Evolutionary conservation across 2,797 vertebrate genomes (phyloP).

Genomic region (Gallirallus australis): DNA sequence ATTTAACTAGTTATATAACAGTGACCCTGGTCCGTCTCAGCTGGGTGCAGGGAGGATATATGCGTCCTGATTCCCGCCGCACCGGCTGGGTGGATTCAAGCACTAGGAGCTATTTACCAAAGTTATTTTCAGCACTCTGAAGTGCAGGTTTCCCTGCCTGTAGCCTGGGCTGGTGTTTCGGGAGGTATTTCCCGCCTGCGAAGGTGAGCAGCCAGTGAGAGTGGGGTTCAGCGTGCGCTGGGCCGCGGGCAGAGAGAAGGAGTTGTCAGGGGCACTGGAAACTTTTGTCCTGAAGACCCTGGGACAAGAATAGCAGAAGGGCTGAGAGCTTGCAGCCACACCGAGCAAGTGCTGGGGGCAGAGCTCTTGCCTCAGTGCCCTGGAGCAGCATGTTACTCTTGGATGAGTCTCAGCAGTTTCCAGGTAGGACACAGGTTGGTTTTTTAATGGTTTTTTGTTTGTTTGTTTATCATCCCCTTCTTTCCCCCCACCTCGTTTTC

Average conservation of each 20-base stretch:
- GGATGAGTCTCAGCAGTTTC: slow-evolving; percentile 68
- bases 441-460: background rate
- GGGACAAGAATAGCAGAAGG: slow-evolving; percentile 37
- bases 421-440: slow-evolving; percentile 40
- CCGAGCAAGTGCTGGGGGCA: slow-evolving; percentile 1
- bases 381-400: slow-evolving; percentile 67
- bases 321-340: background rate
- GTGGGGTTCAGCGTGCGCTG: background rate
- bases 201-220: slow-evolving; percentile 14
- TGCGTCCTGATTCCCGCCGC: slow-evolving; percentile 14
- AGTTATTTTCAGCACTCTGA: slow-evolving; percentile 67
- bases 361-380: background rate
- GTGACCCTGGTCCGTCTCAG: slow-evolving; percentile 47
- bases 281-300: slow-evolving; percentile 57
- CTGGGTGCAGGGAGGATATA: slow-evolving; percentile 20
- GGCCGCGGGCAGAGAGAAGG: slow-evolving; percentile 39
- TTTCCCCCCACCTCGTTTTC: background rate
- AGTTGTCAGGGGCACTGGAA: slow-evolving; percentile 35
- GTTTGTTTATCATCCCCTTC: background rate
- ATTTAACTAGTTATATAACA: slow-evolving; percentile 65
- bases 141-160: slow-evolving; percentile 42
- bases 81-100: slow-evolving; percentile 28
- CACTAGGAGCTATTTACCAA: slow-evolving; percentile 51
- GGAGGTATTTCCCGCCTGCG: background rate
- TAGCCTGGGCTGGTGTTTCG: slow-evolving; percentile 44